Base-by-base conservation (phyloP, 2,888 invertebrate genomes). In the Ceramica pisi region DNA sequence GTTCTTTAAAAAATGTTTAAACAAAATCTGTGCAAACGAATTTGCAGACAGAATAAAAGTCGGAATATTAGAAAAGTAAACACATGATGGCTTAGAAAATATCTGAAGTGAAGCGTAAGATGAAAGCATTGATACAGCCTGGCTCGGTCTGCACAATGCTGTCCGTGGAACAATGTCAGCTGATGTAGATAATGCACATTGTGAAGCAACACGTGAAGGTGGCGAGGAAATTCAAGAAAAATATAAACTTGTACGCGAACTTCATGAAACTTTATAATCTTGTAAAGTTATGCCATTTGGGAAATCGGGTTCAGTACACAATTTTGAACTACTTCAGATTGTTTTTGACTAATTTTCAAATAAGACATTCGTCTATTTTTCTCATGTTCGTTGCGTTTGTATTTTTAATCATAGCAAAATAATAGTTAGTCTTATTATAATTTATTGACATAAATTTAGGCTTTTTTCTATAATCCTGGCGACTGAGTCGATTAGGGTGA, bases 121-220 rank as follows among this genome's bases (percentile, higher is more conserved):
- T 78, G 19, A 57, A 51, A 69, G 56, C 60, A 48, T 16, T 41
- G 72, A 71, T 78, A 73, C 64, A 67, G 51, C 23, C 50, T 53
- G 21, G 46, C 48, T 50, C 10, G 51, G 50, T 41, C 56, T 19
- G 21, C 41, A 82, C 81, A 82, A 78, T 71, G 41, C 56, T 41
- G 31, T 56, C 65, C 1, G 7, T 53, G 64, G 69, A 78, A 82
- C 81, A 83, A 81, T 73, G 61, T 68, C 57, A 44, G 7, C 59
- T 8, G 51, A 70, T 65, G 65, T 50, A 73, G 75, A 73, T 81
- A 81, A 46, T 62, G 31, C 21, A 55, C 44, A 57, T 14, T 53
- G 35, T 26, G 57, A 14, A 44, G 48, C 35, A 35, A 38, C 48
- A 59, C 41, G 14, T 35, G 41, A 23, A 12, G 48, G 46, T 38